phyloP scores from a whole-genome alignment of 2,113 vertebrate species.

The Hiodon alosoides region DNA sequence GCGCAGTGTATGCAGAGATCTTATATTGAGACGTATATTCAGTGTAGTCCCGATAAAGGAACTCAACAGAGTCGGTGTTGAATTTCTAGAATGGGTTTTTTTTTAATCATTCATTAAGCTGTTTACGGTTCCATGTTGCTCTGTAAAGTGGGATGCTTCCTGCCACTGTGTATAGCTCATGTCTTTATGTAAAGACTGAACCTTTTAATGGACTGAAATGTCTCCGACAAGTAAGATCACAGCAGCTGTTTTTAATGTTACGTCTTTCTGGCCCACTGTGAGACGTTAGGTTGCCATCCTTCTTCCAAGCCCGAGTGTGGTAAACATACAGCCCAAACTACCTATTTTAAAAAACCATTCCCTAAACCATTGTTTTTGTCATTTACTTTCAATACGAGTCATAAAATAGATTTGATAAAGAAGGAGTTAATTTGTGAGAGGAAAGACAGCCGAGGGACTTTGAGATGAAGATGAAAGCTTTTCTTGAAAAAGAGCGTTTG shows the following conservation, averaged over 20 bases:
- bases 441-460: background rate
- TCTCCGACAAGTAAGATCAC: conserved; percentile 1
- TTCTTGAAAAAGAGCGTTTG: background rate
- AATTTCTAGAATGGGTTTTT: no score
- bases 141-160: no score
- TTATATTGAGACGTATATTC: no score
- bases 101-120: no score
- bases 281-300: conserved; percentile 15
- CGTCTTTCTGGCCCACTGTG: background rate
- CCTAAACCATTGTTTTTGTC: no score
- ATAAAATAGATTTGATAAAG: background rate
- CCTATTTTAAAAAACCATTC: no score
- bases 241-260: conserved; percentile 24
- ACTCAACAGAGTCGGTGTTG: no score
- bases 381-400: no score
- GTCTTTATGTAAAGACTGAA: background rate
- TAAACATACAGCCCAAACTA: background rate
- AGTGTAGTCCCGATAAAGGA: no score
- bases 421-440: background rate
- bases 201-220: conserved; percentile 1
- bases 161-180: no score
- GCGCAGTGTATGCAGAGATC: no score
- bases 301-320: conserved; percentile 8
- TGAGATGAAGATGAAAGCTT: conserved; percentile 2
- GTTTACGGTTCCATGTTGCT: no score